A percentile compares a stretch with the other conserved stretches of the same genome.
phyloP scores from a whole-genome alignment of 2,888 invertebrate genomes.

The Orchesella flavescens region DNA sequence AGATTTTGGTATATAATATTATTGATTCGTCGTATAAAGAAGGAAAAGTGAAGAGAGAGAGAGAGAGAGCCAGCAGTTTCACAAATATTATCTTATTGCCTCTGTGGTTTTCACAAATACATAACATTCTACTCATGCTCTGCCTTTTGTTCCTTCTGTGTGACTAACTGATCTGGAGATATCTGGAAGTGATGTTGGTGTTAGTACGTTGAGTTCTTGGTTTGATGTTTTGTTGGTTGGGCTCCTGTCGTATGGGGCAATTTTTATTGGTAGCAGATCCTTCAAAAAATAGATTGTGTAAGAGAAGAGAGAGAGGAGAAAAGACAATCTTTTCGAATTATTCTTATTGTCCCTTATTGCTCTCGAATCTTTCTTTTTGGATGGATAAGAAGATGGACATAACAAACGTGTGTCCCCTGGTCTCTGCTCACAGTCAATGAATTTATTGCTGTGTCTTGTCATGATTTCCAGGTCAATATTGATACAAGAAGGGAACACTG shows the following conservation, averaged over 20 bases:
- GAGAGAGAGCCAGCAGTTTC: neutral
- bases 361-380: neutral
- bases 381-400: slow-evolving; percentile 17
- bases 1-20: too few species aligned
- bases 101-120: slow-evolving; percentile 10
- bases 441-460: slow-evolving; percentile 63
- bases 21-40: neutral
- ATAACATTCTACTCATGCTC: neutral
- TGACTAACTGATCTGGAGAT: neutral
- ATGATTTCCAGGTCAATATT: slow-evolving; percentile 71
- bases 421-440: slow-evolving; percentile 51
- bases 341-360: slow-evolving; percentile 5
- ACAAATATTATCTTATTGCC: slow-evolving; percentile 35
- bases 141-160: neutral
- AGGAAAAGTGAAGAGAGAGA: neutral
- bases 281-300: neutral
- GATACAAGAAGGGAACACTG: slow-evolving; percentile 59
- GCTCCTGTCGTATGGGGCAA: too few species aligned
- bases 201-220: neutral
- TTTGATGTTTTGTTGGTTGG: neutral
- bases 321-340: neutral
- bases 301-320: neutral
- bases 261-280: neutral
- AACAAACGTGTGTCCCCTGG: slow-evolving; percentile 52
- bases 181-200: neutral